A percentile compares a stretch with the other conserved stretches of the same genome.
phyloP scores from a whole-genome alignment of 2,888 invertebrate genomes.

The Hemithea aestivaria region DNA sequence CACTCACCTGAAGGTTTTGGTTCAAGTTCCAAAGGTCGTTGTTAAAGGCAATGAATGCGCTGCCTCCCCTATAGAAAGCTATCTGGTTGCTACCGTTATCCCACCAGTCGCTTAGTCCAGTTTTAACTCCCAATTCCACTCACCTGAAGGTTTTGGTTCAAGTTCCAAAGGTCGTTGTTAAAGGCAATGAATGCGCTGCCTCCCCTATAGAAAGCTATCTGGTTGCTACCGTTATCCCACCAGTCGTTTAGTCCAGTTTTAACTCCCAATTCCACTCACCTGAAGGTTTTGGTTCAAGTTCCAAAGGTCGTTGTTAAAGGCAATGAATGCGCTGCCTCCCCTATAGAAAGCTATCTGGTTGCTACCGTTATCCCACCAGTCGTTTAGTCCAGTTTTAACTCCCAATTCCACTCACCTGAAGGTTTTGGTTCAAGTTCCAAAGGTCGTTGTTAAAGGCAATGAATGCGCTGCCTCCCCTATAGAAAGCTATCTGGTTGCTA shows the following conservation, averaged over 20 bases:
- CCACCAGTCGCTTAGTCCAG: conserved; percentile 83
- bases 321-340: conserved; percentile 79
- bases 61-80: conserved; percentile 81
- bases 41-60: conserved; percentile 81
- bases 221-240: conserved; percentile 87
- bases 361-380: conserved; percentile 88
- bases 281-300: conserved; percentile 73
- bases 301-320: conserved; percentile 77
- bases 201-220: conserved; percentile 82
- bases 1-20: conserved; percentile 66
- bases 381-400: conserved; percentile 66
- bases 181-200: conserved; percentile 80
- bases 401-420: too few species aligned
- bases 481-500: too few species aligned
- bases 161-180: conserved; percentile 73
- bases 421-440: too few species aligned
- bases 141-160: conserved; percentile 75
- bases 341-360: conserved; percentile 83
- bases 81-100: conserved; percentile 84
- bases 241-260: conserved; percentile 75
- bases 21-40: conserved; percentile 72
- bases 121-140: background rate
- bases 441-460: too few species aligned
- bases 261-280: conserved; percentile 37
- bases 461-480: too few species aligned